Evolutionary conservation across 2,888 invertebrate genomes (phyloP).

Genomic region (Pammene aurita): DNA sequence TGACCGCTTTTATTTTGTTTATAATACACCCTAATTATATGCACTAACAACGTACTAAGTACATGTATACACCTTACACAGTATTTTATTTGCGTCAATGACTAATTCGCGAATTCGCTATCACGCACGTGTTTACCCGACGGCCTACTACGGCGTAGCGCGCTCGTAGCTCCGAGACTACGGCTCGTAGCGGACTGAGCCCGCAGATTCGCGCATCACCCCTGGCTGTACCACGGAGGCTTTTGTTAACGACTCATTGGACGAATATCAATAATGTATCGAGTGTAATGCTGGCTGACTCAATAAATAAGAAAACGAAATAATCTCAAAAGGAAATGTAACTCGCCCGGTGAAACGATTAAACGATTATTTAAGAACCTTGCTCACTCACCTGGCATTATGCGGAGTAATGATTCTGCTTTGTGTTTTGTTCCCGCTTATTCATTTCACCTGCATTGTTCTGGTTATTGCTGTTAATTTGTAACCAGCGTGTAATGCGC

Average conservation of each 20-base stretch:
- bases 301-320: conserved; percentile 40
- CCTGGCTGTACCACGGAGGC: conserved; percentile 58
- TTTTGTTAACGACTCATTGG: conserved; percentile 53
- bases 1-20: not conserved
- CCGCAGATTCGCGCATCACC: conserved; percentile 63
- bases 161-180: conserved; percentile 67
- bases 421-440: conserved; percentile 41
- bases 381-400: conserved; percentile 49
- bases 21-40: conserved; percentile 2
- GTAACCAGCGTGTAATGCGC: conserved; percentile 22
- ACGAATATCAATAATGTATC: conserved; percentile 50
- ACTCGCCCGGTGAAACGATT: conserved; percentile 5
- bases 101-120: conserved; percentile 17
- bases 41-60: not conserved
- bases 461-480: conserved; percentile 44
- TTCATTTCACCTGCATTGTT: conserved; percentile 52
- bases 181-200: conserved; percentile 75
- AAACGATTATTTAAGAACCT: conserved; percentile 16
- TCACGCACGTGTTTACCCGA: conserved; percentile 21
- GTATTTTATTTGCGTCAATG: not conserved
- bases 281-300: conserved; percentile 50
- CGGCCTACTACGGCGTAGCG: conserved; percentile 52
- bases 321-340: conserved; percentile 41
- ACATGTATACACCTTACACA: conserved; percentile 12
- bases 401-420: conserved; percentile 52